Percentiles rank a stretch among this genome's conserved stretches.
Conservation (phyloP, 2,113 vertebrate species). For the Seriola quinqueradiata region DNA sequence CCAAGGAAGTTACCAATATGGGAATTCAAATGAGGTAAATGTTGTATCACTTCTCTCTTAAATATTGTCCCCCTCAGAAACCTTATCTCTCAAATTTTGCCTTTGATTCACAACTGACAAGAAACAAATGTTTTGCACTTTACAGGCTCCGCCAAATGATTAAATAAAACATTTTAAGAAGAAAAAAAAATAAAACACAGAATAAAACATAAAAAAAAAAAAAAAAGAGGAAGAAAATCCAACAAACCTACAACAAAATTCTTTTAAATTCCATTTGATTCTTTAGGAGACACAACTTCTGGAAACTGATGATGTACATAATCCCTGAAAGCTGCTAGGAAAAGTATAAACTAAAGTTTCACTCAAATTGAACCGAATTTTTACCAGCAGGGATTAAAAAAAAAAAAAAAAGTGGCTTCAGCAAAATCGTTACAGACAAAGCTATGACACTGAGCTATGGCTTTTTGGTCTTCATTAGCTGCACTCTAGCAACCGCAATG, state of each 20-base stretch:
- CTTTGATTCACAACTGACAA: constrained; percentile 46
- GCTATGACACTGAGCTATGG: constrained; percentile 48
- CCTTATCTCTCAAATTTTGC: not conserved
- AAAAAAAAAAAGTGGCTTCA: constrained; percentile 28
- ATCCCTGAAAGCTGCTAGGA: constrained; percentile 42
- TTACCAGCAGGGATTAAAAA: not conserved
- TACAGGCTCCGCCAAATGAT: constrained; percentile 48
- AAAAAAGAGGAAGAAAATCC: not conserved
- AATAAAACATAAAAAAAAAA: constrained; percentile 9
- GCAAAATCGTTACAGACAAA: constrained; percentile 19
- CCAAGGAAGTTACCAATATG: constrained; percentile 75
- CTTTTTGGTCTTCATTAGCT: constrained; percentile 74
- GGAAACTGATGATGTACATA: constrained; percentile 27
- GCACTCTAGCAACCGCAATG: constrained; percentile 59
- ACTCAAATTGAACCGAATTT: constrained; percentile 37
- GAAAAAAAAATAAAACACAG: constrained; percentile 32
- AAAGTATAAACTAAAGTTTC: constrained; percentile 27
- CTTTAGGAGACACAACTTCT: constrained; percentile 18
- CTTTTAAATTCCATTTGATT: constrained; percentile 11
- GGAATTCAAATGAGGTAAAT: constrained; percentile 79
- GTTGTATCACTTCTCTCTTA: constrained; percentile 55
- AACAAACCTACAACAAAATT: constrained; percentile 8
- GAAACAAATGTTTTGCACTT: constrained; percentile 32
- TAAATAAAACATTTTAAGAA: constrained; percentile 56
- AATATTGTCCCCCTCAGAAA: constrained; percentile 39